Evolutionary conservation across 2,888 invertebrate species (phyloP).

Genomic region (Osmoderma eremita): DNA sequence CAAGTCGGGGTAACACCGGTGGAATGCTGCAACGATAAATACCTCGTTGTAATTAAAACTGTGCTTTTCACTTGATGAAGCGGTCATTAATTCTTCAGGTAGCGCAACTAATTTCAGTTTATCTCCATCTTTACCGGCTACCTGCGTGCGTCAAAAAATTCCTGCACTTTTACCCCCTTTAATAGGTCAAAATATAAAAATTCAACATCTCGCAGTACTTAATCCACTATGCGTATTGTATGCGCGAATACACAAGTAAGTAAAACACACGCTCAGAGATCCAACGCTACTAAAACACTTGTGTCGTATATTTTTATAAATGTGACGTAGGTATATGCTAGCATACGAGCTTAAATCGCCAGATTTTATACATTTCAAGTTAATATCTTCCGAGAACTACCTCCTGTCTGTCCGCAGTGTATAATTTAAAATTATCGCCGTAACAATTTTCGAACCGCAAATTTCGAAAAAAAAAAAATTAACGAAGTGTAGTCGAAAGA

Average conservation of each 20-base stretch:
- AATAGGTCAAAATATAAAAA: background rate
- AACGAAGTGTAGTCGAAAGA: conserved; percentile 27
- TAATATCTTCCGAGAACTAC: conserved; percentile 38
- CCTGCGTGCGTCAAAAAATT: conserved; percentile 13
- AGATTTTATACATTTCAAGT: conserved; percentile 32
- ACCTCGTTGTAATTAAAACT: conserved; percentile 13
- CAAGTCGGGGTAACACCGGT: too few species aligned
- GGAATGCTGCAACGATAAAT: background rate
- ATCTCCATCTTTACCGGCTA: conserved; percentile 9
- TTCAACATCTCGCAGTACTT: background rate
- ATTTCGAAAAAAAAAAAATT: conserved; percentile 29
- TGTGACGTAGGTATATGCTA: conserved; percentile 6
- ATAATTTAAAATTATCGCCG: conserved; percentile 39
- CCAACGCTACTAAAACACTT: background rate
- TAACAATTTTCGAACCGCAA: conserved; percentile 41
- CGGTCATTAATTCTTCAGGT: conserved; percentile 28
- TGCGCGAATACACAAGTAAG: background rate
- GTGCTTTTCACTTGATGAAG: background rate
- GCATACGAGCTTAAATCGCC: conserved; percentile 16
- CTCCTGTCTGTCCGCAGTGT: conserved; percentile 29
- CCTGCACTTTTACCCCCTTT: conserved; percentile 3
- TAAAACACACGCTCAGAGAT: background rate
- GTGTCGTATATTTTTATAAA: conserved; percentile 17
- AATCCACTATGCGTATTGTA: background rate
- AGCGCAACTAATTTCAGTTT: conserved; percentile 22